Evolutionary conservation across 2,888 invertebrate genomes (phyloP).

Genomic region (Philhelius pedissequus): DNA sequence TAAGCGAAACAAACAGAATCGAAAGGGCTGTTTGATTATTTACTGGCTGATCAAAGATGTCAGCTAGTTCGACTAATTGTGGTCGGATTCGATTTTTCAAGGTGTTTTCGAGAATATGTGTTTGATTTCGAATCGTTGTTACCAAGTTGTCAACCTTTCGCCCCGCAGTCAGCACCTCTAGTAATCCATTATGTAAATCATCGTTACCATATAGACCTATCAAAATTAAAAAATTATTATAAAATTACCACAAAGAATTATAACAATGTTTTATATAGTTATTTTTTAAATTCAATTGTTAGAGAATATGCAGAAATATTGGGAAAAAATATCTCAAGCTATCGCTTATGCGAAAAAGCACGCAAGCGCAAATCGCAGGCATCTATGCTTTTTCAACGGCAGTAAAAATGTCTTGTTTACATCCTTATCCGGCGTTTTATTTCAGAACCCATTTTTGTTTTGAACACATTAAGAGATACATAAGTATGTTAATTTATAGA

Average conservation of each 20-base stretch:
- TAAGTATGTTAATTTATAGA: too few species aligned
- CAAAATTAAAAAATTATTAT: not conserved
- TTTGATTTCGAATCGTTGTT: conserved; percentile 89
- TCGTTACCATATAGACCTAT: conserved; percentile 93
- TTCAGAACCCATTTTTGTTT: too few species aligned
- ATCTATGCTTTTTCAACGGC: too few species aligned
- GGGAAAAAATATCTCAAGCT: too few species aligned
- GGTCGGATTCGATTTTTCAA: conserved; percentile 85
- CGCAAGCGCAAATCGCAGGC: too few species aligned
- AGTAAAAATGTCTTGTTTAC: too few species aligned
- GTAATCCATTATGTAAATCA: conserved; percentile 93
- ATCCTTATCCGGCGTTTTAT: too few species aligned
- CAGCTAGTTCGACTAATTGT: conserved; percentile 85
- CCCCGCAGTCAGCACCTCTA: conserved; percentile 89
- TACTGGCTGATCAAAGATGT: conserved; percentile 88
- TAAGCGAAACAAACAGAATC: conserved; percentile 85
- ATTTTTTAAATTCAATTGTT: too few species aligned
- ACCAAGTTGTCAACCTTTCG: conserved; percentile 90
- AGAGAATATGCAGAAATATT: too few species aligned
- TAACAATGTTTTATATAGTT: too few species aligned
- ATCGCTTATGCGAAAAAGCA: too few species aligned
- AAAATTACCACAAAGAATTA: too few species aligned
- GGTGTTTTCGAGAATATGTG: conserved; percentile 87
- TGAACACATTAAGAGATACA: not conserved
- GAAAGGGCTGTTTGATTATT: conserved; percentile 88